phyloP scores from a whole-genome alignment of 2,797 vertebrate species.

The Eulemur coronatus region DNA sequence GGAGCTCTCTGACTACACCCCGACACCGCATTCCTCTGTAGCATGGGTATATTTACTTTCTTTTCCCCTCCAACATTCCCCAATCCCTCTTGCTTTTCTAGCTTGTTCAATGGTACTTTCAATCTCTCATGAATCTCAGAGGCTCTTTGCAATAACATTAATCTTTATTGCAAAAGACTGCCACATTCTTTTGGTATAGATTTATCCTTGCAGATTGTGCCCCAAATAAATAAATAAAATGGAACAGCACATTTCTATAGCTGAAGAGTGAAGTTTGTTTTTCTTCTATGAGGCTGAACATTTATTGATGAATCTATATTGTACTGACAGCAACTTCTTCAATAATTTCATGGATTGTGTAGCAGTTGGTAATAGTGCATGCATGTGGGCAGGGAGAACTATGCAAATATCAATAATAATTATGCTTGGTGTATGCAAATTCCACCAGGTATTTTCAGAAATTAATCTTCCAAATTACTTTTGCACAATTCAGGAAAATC shows the following conservation, averaged over 20 bases:
- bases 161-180: slow-evolving; percentile 76
- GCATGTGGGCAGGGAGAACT: slow-evolving; percentile 74
- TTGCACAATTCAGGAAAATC: slow-evolving; percentile 80
- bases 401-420: slow-evolving; percentile 84
- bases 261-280: slow-evolving; percentile 71
- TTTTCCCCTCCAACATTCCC: not conserved
- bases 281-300: slow-evolving; percentile 72
- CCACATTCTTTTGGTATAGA: slow-evolving; percentile 75
- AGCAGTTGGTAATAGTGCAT: slow-evolving; percentile 76
- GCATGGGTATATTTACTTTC: not conserved
- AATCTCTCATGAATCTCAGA: slow-evolving; percentile 54
- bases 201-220: slow-evolving; percentile 79
- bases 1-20: not conserved
- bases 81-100: not conserved
- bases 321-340: slow-evolving; percentile 75
- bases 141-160: slow-evolving; percentile 73
- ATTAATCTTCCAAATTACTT: slow-evolving; percentile 84
- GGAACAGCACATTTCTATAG: slow-evolving; percentile 74
- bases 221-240: slow-evolving; percentile 80
- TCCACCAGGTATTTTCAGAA: slow-evolving; percentile 80
- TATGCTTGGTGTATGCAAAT: slow-evolving; percentile 81
- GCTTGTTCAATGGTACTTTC: slow-evolving; percentile 45
- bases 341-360: slow-evolving; percentile 75
- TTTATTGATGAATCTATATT: slow-evolving; percentile 82
- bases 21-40: not conserved